Evolutionary conservation across 2,113 vertebrate genomes (phyloP).

Genomic region (Siniperca chuatsi): DNA sequence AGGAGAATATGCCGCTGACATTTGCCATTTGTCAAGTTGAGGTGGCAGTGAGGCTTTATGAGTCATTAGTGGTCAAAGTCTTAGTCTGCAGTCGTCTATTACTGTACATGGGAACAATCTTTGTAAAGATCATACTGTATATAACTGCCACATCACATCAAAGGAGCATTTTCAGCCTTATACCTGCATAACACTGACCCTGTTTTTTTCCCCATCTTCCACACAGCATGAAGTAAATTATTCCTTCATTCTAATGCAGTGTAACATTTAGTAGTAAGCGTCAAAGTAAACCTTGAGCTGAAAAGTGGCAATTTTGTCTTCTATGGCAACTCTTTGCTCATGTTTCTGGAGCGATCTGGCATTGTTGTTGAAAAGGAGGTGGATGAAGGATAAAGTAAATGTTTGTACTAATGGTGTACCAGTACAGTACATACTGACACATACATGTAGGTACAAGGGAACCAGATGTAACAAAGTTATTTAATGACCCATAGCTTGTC

Average conservation of each 20-base stretch:
- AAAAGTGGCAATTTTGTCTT: background rate
- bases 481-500: too few relatives aligned
- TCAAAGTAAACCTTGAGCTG: conserved; percentile 8
- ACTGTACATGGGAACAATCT: conserved; percentile 37
- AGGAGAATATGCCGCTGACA: conserved; percentile 89
- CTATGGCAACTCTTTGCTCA: conserved; percentile 5
- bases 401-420: too few relatives aligned
- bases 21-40: conserved; percentile 89
- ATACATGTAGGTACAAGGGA: too few relatives aligned
- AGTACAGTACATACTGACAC: background rate
- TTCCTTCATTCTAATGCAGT: background rate
- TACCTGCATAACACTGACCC: conserved; percentile 2
- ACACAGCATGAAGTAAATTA: conserved; percentile 25
- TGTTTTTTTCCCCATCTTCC: conserved; percentile 3
- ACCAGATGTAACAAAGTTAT: background rate
- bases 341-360: background rate
- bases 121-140: conserved; percentile 36
- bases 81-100: conserved; percentile 38
- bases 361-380: conserved; percentile 31
- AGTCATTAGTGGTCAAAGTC: conserved; percentile 83
- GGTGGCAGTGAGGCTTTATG: conserved; percentile 83
- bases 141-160: conserved; percentile 12
- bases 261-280: background rate
- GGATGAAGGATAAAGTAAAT: background rate
- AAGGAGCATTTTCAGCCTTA: background rate